Conservation (phyloP, 2,113 vertebrate species). For the Malurus melanocephalus region DNA sequence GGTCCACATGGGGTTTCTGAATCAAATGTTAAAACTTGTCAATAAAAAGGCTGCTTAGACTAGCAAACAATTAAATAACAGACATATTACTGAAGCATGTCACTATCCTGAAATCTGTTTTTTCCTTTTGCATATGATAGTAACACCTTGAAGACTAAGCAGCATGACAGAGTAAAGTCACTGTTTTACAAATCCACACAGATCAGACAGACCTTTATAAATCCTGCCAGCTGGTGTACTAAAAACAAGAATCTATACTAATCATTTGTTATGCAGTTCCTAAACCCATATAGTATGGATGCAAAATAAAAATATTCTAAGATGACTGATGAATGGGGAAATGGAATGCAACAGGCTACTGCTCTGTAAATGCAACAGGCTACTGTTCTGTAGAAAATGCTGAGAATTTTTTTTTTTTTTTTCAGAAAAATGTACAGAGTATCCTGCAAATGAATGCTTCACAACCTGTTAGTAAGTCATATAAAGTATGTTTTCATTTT, state of each 20-base stretch:
- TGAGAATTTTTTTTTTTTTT: neutral
- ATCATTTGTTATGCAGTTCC: neutral
- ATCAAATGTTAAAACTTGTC: neutral
- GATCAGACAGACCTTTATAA: neutral
- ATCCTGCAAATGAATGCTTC: neutral
- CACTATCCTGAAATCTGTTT: neutral
- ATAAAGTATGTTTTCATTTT: neutral
- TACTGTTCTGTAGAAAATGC: neutral
- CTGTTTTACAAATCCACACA: neutral
- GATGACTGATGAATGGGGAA: neutral
- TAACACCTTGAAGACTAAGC: slow-evolving; percentile 22
- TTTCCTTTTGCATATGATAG: neutral
- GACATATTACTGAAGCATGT: neutral
- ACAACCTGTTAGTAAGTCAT: neutral
- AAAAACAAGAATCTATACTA: neutral
- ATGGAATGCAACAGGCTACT: neutral
- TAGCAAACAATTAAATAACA: neutral
- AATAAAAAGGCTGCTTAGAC: neutral
- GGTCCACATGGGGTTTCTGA: neutral
- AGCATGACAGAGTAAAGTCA: slow-evolving; percentile 3
- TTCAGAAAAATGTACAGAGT: neutral
- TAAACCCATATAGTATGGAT: neutral
- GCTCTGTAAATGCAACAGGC: neutral
- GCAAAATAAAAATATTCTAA: neutral
- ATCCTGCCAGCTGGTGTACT: neutral